Conservation (phyloP, 2,888 invertebrate species). For the Drosophila imparisetae region DNA sequence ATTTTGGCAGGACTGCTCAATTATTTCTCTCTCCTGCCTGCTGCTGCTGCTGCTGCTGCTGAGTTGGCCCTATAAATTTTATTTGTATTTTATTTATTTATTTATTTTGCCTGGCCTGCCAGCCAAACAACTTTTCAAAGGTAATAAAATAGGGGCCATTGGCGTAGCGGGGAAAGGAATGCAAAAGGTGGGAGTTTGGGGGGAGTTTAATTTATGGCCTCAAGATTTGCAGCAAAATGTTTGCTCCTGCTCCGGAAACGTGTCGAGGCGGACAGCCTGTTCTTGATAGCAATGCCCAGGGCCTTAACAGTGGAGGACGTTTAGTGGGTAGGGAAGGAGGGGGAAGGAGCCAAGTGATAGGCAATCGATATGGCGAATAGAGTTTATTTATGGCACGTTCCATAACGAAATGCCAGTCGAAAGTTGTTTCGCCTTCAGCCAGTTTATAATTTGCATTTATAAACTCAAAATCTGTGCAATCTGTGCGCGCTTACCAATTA, state of each 20-base stretch:
- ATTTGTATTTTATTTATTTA: constrained; percentile 59
- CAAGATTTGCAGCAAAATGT: constrained; percentile 61
- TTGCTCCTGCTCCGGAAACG: constrained; percentile 12
- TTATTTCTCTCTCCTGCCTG: constrained; percentile 60
- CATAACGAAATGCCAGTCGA: constrained; percentile 78
- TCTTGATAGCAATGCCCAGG: constrained; percentile 54
- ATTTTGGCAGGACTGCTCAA: constrained; percentile 59
- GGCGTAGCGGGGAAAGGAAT: neutral
- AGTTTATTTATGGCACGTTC: constrained; percentile 70
- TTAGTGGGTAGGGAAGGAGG: neutral
- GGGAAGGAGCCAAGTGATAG: constrained; percentile 23
- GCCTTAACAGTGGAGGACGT: neutral
- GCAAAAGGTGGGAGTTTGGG: neutral
- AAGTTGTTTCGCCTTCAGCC: constrained; percentile 58
- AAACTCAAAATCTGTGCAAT: constrained; percentile 69
- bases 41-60: constrained; percentile 14
- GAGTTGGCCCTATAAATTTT: constrained; percentile 62
- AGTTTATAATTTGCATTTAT: constrained; percentile 77
- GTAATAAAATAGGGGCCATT: constrained; percentile 66
- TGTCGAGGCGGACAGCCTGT: constrained; percentile 55
- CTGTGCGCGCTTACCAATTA: constrained; percentile 33
- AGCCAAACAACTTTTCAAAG: constrained; percentile 53
- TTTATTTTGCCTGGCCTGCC: constrained; percentile 37
- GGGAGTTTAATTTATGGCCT: constrained; percentile 63
- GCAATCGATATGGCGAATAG: constrained; percentile 67